phyloP scores from a whole-genome alignment of 2,113 vertebrate species.

The Catharus fuscescens region DNA sequence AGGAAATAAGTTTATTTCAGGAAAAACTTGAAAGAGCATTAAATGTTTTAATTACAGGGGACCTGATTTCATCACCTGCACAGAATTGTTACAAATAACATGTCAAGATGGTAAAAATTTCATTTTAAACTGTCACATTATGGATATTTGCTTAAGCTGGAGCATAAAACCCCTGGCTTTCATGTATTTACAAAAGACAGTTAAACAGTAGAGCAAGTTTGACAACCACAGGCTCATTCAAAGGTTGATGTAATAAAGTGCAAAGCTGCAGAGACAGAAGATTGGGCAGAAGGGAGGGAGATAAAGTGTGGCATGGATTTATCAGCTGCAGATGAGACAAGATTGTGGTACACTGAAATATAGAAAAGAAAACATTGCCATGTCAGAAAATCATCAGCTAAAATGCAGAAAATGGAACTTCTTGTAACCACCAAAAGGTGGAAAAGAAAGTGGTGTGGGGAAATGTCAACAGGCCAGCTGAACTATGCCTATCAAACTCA shows the following conservation, averaged over 20 bases:
- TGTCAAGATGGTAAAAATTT: slow-evolving; percentile 10
- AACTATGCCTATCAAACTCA: background rate
- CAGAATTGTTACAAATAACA: background rate
- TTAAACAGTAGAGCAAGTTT: slow-evolving; percentile 18
- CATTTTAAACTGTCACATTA: slow-evolving; percentile 23
- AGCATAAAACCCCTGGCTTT: background rate
- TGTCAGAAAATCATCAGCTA: background rate
- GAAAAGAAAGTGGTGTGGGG: background rate
- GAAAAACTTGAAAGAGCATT: background rate
- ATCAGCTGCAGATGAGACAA: background rate
- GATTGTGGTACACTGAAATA: background rate
- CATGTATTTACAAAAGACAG: slow-evolving; percentile 2
- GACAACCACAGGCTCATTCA: background rate
- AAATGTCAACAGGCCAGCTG: background rate
- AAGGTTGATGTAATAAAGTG: background rate
- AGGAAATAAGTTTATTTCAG: too few relatives aligned
- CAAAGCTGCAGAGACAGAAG: background rate
- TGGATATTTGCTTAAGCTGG: slow-evolving; percentile 21
- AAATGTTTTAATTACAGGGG: slow-evolving; percentile 39
- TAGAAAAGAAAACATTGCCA: background rate
- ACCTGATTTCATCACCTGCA: background rate
- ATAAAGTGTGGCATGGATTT: background rate
- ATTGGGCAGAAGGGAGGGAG: fast-evolving
- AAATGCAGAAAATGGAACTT: background rate
- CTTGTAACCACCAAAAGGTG: background rate